Conservation (phyloP, 92 coral and sea anemone genomes). For the Palythoa caribaeorum region DNA sequence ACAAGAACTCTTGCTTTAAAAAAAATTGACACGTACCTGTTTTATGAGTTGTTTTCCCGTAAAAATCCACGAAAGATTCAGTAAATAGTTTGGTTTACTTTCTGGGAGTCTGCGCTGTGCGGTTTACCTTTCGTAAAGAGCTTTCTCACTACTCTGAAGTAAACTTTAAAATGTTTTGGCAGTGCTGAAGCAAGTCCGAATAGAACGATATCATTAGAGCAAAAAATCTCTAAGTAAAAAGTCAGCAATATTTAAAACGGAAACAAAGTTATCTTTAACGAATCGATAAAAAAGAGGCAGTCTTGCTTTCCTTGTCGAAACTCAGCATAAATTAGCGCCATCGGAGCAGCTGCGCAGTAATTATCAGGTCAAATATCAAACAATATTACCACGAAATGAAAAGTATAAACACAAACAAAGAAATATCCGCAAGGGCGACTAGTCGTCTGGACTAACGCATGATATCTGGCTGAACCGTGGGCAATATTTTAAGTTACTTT, state of each 20-base stretch:
- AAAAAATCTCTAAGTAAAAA: background rate
- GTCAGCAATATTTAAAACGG: background rate
- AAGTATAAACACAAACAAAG: background rate
- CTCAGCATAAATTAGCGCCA: constrained; percentile 26
- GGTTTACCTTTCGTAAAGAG: background rate
- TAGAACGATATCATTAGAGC: background rate
- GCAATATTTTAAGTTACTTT: background rate
- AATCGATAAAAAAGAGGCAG: background rate
- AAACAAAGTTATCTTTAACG: background rate
- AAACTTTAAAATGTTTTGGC: background rate
- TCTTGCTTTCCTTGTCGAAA: background rate
- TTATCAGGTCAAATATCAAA: constrained; percentile 18
- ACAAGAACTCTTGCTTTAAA: background rate
- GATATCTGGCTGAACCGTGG: background rate
- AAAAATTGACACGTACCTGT: background rate
- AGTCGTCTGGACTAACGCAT: background rate
- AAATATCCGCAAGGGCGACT: background rate
- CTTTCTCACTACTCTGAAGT: background rate
- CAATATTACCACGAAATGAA: background rate
- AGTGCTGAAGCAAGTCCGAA: background rate
- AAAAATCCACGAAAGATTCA: background rate
- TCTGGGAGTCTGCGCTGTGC: background rate
- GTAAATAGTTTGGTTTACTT: background rate
- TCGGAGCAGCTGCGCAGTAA: constrained; percentile 5
- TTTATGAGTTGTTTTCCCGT: background rate